These are phyloP conservation scores for Cirrhinus molitorella DNA, from an alignment of 2,797 vertebrate genomes.

Conservation along the genomic window DNA sequence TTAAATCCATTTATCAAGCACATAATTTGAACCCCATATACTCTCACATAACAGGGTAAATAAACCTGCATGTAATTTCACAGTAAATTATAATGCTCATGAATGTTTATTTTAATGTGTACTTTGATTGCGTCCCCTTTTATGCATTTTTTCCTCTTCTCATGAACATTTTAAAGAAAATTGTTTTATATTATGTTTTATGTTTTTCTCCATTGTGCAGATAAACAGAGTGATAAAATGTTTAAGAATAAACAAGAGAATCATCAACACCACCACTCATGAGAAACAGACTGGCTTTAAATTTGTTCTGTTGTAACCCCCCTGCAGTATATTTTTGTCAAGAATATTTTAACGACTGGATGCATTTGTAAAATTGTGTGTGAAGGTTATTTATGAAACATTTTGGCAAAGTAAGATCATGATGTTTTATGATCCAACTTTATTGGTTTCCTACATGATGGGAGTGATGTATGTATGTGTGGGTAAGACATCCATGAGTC, in stretches of 20 bases:
- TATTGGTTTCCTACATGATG: background rate
- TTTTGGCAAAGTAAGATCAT: background rate
- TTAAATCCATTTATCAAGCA: constrained; percentile 10
- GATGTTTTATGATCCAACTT: background rate
- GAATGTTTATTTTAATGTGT: background rate
- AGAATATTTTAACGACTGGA: background rate
- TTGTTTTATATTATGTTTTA: background rate
- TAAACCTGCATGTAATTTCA: background rate
- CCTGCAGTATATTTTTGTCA: background rate
- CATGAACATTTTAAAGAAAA: background rate
- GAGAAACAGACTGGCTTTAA: constrained; percentile 35
- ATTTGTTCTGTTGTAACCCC: constrained; percentile 23
- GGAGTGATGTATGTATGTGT: background rate
- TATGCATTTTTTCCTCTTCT: background rate
- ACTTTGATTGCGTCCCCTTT: background rate
- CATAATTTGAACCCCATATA: constrained; percentile 16
- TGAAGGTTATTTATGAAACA: background rate
- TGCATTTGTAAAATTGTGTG: background rate
- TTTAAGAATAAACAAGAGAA: background rate
- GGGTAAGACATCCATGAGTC: background rate
- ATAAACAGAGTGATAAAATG: background rate
- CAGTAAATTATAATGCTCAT: background rate
- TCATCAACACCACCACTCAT: constrained; percentile 42
- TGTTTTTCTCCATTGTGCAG: background rate
- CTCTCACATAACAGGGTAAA: background rate